A percentile compares a stretch with the other conserved stretches of the same genome.
Conservation (phyloP, 2,888 invertebrate genomes). For the Allophyes oxyacanthae region DNA sequence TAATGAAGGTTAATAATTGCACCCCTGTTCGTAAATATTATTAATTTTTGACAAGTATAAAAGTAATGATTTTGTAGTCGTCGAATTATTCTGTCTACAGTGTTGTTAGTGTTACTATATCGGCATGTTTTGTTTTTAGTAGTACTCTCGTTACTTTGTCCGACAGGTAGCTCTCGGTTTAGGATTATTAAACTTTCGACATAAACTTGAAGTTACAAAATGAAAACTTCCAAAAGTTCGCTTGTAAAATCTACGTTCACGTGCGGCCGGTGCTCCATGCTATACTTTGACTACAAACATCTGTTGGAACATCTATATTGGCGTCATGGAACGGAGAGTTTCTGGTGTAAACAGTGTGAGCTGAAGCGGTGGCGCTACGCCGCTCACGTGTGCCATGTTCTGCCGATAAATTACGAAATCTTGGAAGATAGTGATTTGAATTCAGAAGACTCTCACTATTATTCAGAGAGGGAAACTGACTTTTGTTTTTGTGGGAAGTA, state of each 20-base stretch:
- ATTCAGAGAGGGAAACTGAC: slow-evolving; percentile 57
- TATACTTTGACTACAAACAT: slow-evolving; percentile 70
- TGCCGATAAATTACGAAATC: slow-evolving; percentile 66
- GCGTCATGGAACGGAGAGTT: slow-evolving; percentile 78
- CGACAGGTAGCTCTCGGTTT: slow-evolving; percentile 24
- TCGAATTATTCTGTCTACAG: slow-evolving; percentile 15
- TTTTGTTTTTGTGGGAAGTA: slow-evolving; percentile 74
- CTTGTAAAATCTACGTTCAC: slow-evolving; percentile 55
- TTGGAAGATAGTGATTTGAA: slow-evolving; percentile 42
- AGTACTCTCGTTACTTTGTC: slow-evolving; percentile 23
- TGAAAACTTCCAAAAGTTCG: slow-evolving; percentile 59
- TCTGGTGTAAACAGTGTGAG: slow-evolving; percentile 66
- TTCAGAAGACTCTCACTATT: slow-evolving; percentile 41
- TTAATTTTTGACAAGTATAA: slow-evolving; percentile 31
- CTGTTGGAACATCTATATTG: slow-evolving; percentile 78
- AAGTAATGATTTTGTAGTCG: slow-evolving; percentile 6
- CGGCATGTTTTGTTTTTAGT: slow-evolving; percentile 42
- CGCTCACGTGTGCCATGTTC: slow-evolving; percentile 71
- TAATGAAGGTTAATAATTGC: slow-evolving; percentile 46
- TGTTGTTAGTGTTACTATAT: slow-evolving; percentile 16
- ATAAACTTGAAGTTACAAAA: slow-evolving; percentile 53
- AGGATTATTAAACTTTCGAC: slow-evolving; percentile 54
- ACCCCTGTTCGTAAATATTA: slow-evolving; percentile 9
- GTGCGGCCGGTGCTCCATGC: slow-evolving; percentile 71
- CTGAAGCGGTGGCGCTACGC: slow-evolving; percentile 74